Base-by-base conservation (phyloP, 23 tunicate genomes). In the Halocynthia aurantium region DNA sequence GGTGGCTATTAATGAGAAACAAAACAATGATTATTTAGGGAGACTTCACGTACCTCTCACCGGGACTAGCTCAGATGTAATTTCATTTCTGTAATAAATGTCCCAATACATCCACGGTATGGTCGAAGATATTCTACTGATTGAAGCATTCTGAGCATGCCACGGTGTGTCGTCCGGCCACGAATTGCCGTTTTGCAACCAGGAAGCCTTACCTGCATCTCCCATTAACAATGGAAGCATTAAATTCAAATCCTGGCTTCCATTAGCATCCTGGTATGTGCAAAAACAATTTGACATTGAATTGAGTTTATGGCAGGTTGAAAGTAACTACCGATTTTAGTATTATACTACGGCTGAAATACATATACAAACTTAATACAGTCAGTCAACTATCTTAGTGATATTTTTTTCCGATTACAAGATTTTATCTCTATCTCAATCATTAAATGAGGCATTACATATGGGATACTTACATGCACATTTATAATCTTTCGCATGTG, bases 81-180 rank as follows among this genome's bases (percentile, higher is more conserved):
- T 55, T 53, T 74, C 78, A 56, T 74, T 52, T 10, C 92, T 77
- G 57, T 92, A 92, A 74, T 92, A 92, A 44, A 78, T 82, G 69
- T 92, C 92, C 84, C 77, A 86, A 63, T 81, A 57, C 52, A 73
- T 67, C 90, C 91, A 86, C 6, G 82, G 76, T 22, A 68, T 8
- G 15, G 67, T 74, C 51, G 82, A 66, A n/a, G 83, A 49, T 52
- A 62, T 53, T 19, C 84, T 62, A 20, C 22, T 63, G 21, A 78
- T 15, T n/a, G 50, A 52, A 6, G 88, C 88, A 61, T 52, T 21
- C 13, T 57, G 21, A 7, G 88, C 82, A 21, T 18, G n/a, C 98
- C 98, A 92, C 13, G 84, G 70, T 31, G 81, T 70, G 54, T 55
- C 66, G 9, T 50, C 67, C 5, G 92, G 98, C 98, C 98, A 92